Evolutionary conservation across 2,888 invertebrate genomes (phyloP).

Genomic region (Myathropa florea): DNA sequence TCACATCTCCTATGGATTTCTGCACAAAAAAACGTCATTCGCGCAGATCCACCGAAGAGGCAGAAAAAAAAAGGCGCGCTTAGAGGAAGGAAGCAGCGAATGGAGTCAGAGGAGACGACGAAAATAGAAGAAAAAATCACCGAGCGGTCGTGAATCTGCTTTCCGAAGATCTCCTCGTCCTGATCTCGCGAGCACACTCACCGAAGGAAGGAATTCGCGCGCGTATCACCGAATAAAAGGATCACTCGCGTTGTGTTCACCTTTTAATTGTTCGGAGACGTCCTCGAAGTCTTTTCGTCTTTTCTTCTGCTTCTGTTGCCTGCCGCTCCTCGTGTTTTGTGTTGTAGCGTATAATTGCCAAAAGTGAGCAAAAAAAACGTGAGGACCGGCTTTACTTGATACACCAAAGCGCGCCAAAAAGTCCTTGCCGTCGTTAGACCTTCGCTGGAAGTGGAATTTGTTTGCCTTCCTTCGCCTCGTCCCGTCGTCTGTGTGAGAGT

Average conservation of each 20-base stretch:
- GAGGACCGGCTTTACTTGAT: neutral
- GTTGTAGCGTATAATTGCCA: neutral
- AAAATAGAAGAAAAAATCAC: neutral
- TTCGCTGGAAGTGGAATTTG: neutral
- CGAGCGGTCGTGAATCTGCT: neutral
- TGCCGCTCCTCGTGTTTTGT: neutral
- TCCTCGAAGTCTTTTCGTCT: neutral
- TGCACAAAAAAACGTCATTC: neutral
- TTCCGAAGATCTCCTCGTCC: neutral
- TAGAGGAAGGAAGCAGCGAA: neutral
- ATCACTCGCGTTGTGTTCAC: neutral
- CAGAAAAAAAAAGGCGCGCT: neutral
- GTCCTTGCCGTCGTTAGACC: neutral
- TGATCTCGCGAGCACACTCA: neutral
- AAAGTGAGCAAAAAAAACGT: neutral
- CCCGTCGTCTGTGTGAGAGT: neutral
- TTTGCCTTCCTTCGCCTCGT: neutral
- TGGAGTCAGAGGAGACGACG: neutral
- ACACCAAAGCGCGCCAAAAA: neutral
- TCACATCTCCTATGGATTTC: neutral
- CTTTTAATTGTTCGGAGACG: neutral
- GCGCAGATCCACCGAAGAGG: neutral
- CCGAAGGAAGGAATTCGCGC: neutral
- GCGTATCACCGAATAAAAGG: neutral
- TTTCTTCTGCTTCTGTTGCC: neutral